A percentile compares a stretch with the other conserved stretches of the same genome.
Evolutionary conservation across 2,113 vertebrate species (phyloP).

Genomic region (Scartelaos histophorus): DNA sequence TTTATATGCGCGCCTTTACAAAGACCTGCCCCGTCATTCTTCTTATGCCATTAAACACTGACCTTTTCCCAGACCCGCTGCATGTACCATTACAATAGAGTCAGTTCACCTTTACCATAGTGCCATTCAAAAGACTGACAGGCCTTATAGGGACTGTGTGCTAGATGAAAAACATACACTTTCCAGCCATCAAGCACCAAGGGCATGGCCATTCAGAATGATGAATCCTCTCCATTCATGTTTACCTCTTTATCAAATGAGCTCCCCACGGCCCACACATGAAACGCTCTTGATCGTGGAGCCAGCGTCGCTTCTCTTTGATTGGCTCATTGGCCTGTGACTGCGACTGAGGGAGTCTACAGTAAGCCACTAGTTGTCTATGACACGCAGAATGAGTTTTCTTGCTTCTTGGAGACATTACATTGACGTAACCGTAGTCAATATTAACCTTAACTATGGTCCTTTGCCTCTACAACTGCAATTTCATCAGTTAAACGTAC

Average conservation of each 20-base stretch:
- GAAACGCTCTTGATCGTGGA: constrained; percentile 22
- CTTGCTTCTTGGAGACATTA: too few relatives aligned
- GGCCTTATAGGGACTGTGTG: background rate
- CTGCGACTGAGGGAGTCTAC: constrained; percentile 11
- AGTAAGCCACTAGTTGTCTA: constrained; percentile 22
- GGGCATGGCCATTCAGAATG: constrained; percentile 27
- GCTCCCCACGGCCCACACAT: constrained; percentile 19
- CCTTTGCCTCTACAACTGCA: too few relatives aligned
- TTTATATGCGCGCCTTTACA: too few relatives aligned
- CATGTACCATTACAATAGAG: background rate
- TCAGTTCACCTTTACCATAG: background rate
- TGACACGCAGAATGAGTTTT: constrained; percentile 8
- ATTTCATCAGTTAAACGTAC: too few relatives aligned
- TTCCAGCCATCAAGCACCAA: constrained; percentile 16
- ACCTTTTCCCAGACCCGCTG: background rate
- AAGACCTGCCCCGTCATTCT: too few relatives aligned
- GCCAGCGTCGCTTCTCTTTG: constrained; percentile 21
- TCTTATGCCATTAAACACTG: background rate
- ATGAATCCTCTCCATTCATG: constrained; percentile 28
- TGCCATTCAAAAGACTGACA: background rate
- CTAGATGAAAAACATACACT: constrained; percentile 5
- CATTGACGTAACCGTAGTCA: too few relatives aligned
- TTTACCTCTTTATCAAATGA: constrained; percentile 6
- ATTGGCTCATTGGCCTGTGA: constrained; percentile 15
- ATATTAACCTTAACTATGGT: too few relatives aligned